Evolutionary conservation across 2,888 invertebrate genomes (phyloP), one percentile per base, ranked within the genome.

Genomic region (Drosophila mayaguana): DNA sequence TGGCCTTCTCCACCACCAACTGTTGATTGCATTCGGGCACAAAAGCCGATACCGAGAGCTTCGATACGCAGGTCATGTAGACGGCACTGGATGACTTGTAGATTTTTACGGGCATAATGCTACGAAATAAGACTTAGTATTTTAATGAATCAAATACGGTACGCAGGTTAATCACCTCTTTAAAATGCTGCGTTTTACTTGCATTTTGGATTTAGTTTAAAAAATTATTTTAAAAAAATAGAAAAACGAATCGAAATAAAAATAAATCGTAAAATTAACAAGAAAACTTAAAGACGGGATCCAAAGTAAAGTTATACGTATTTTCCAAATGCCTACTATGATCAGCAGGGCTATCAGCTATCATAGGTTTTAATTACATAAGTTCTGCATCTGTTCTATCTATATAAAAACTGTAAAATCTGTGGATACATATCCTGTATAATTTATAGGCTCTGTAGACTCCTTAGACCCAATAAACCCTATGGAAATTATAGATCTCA

Each of bases 61-160:
- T 73, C 9, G 63, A 56, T 0, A 73, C 18, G 46, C 56, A 63
- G 22, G 60, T 63, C 65, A 61, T n/a, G 18, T 77, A 78, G 0
- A 73, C 6, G 0, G 38, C 25, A 32, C 63, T 77, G 5, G 2
- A 2, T 18, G 59, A 48, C 1, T 67, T 71, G 4, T 59, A 59
- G 14, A 59, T 18, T 25, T 38, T n/a, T 18, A 70, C 45, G 7
- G 77, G 78, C 1, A 45, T 20, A 2, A 69, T 46, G 16, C 76
- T 60, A 16, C 9, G 16, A 5, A 14, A n/a, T 9, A 9, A 0
- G 9, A 25, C 6, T 59, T 14, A 46, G 46, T 22, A 46, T 9
- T 18, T 1, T 14, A n/a, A 5, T 2, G 32, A 11, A 16, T 2
- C 14, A 2, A n/a, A 28, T 32, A 0, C 8, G 1, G n/a, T 28